These are phyloP conservation scores for Trissolcus basalis DNA, from an alignment of 1,140 invertebrate genomes.

Conservation along the genomic window DNA sequence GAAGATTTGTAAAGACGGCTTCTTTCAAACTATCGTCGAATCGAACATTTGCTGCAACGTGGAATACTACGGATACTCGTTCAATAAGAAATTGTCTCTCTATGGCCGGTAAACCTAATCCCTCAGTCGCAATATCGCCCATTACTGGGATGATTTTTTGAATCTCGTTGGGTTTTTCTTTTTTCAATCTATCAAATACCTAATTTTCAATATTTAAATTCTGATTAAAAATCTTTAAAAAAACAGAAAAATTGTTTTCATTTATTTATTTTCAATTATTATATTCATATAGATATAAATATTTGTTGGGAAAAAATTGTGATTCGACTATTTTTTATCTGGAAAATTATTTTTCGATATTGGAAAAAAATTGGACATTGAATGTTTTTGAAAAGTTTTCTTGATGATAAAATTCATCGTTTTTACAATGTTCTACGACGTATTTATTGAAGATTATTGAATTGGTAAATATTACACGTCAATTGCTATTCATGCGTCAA, in stretches of 20 bases:
- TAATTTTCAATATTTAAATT: slow-evolving; percentile 57
- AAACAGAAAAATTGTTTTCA: no score
- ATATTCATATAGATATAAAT: no score
- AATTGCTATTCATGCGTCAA: no score
- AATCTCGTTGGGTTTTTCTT: slow-evolving; percentile 73
- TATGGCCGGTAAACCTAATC: slow-evolving; percentile 77
- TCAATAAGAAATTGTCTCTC: slow-evolving; percentile 80
- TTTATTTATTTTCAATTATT: no score
- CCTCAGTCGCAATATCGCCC: slow-evolving; percentile 85
- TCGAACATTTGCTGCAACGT: slow-evolving; percentile 94
- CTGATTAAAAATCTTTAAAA: no score
- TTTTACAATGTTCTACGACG: no score
- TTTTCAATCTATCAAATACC: slow-evolving; percentile 74
- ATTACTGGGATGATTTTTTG: slow-evolving; percentile 85
- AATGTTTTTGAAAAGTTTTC: not conserved
- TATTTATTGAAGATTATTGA: no score
- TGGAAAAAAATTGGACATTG: no score
- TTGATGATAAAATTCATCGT: slow-evolving; percentile 1
- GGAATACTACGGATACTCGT: slow-evolving; percentile 90
- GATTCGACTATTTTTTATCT: no score
- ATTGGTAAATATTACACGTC: no score
- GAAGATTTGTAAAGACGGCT: slow-evolving; percentile 81
- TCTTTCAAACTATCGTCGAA: slow-evolving; percentile 90
- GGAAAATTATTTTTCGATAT: no score
- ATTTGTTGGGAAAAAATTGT: no score